Percentiles rank a stretch among this genome's conserved stretches.
Conservation (phyloP, 2,113 vertebrate species). For the Muntiacus reevesi region DNA sequence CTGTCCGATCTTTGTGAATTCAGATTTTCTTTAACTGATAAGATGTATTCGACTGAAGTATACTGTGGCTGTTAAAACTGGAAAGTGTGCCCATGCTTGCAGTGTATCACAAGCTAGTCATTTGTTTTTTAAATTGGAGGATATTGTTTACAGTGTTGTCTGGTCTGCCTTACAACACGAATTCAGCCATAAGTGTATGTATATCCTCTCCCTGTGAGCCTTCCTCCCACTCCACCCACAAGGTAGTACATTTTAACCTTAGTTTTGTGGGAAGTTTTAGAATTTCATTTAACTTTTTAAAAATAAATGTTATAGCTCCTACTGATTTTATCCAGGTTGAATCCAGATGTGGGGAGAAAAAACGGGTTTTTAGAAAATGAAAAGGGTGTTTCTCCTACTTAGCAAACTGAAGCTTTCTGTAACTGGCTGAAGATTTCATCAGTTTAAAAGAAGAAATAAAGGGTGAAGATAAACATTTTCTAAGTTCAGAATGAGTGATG, state of each 20-base stretch:
- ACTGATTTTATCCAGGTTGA: slow-evolving; percentile 67
- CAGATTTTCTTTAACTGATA: neutral
- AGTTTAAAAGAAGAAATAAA: slow-evolving; percentile 77
- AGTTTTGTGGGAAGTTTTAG: neutral
- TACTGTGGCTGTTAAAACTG: neutral
- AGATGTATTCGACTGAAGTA: neutral
- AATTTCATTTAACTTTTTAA: slow-evolving; percentile 1
- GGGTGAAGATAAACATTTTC: slow-evolving; percentile 75
- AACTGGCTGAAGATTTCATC: slow-evolving; percentile 69
- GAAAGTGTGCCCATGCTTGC: neutral
- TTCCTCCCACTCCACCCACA: neutral
- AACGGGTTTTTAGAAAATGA: slow-evolving; percentile 67
- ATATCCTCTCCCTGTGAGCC: neutral
- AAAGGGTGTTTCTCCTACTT: slow-evolving; percentile 48
- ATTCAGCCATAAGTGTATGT: neutral
- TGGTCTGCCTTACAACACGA: neutral
- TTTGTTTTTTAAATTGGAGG: neutral
- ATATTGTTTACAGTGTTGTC: neutral
- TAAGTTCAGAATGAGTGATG: slow-evolving; percentile 69
- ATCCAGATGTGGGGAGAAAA: slow-evolving; percentile 62
- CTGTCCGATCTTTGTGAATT: neutral
- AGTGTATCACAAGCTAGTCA: neutral
- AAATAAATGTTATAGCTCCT: slow-evolving; percentile 1
- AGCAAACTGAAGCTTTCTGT: slow-evolving; percentile 61
- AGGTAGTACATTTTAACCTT: neutral